Percentiles rank a stretch among this genome's conserved stretches.
These are phyloP conservation scores for crab-eating macaque (Macaca fascicularis) DNA, from an alignment of 2,113 vertebrate species.

Conservation along the genomic window DNA sequence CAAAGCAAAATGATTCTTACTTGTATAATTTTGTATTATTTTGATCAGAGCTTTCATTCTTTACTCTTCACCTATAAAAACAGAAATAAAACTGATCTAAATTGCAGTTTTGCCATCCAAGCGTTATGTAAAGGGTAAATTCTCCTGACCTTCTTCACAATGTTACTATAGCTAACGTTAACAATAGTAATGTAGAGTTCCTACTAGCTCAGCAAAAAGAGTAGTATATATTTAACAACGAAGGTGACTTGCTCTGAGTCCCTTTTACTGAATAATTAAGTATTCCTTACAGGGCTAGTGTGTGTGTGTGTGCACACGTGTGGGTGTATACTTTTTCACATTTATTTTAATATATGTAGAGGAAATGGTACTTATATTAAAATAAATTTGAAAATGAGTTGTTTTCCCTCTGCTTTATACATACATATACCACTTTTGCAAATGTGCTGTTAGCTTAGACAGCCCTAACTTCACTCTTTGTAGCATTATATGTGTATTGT, in stretches of 20 bases:
- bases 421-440: neutral
- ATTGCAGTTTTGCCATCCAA: conserved; percentile 6
- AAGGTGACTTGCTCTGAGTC: conserved; percentile 46
- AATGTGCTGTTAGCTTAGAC: neutral
- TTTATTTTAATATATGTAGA: neutral
- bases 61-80: neutral
- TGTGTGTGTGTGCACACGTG: too few relatives aligned
- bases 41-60: neutral
- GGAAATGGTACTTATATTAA: neutral
- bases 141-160: conserved; percentile 31
- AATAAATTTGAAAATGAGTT: conserved; percentile 37
- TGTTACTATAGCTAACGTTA: conserved; percentile 15
- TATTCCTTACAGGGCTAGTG: neutral
- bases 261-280: conserved; percentile 51
- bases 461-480: neutral
- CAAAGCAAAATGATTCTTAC: neutral
- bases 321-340: too few relatives aligned
- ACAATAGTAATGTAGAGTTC: neutral
- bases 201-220: conserved; percentile 12
- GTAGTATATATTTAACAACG: conserved; percentile 10
- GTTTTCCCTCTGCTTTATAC: neutral
- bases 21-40: neutral
- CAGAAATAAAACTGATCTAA: conserved; percentile 7
- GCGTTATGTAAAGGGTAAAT: conserved; percentile 32
- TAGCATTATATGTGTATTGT: neutral